Evolutionary conservation across 1,140 invertebrate genomes (phyloP), one percentile per base, ranked within the genome.

Genomic region (Diachasmimorpha longicaudata): DNA sequence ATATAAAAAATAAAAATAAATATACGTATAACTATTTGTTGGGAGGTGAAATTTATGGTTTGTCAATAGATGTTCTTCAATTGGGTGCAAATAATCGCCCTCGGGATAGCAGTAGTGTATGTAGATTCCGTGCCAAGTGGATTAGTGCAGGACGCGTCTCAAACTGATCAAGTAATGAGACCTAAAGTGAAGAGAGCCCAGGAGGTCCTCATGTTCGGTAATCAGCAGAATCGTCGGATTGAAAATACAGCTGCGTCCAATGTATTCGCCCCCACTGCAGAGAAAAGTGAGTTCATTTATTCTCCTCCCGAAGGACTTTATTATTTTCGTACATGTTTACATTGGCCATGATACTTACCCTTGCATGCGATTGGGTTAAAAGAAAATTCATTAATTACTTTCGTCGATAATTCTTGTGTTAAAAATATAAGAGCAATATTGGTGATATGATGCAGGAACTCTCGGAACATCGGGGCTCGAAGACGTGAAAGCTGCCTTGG

Each of bases 141-240:
- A 44, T 16, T 82, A 36, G 63, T 80, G 14, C 80, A 84, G 14
- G 81, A 85, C 14, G 48, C 72, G 10, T 81, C 83, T 69, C 81
- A 84, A 69, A 72, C 75, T 6, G 84, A 85, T 25, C 79, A 84
- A 63, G 58, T 70, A 9, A 80, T 80, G 68, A 79, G 79, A 72
- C 80, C 85, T 4, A 87, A 86, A 82, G 89, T 82, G 4, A 89
- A 90, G 81, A 83, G 87, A 72, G 81, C 87, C 0, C 86, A 90
- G 79, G 89, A 90, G 76, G 81, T 85, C 36, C 76, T 89, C 55
- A 88, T 89, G 85, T 89, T 89, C 44, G 88, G 88, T 0, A 89
- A 89, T 72, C 89, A 90, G 72, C 89, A 89, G 67, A 89, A 88
- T 78, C 83, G 82, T 37, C 81, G 81, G 14, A 75, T 79, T 4